Evolutionary conservation across 2,113 vertebrate species (phyloP), one percentile per base, ranked within the genome.

Genomic region (Thunnus thynnus): DNA sequence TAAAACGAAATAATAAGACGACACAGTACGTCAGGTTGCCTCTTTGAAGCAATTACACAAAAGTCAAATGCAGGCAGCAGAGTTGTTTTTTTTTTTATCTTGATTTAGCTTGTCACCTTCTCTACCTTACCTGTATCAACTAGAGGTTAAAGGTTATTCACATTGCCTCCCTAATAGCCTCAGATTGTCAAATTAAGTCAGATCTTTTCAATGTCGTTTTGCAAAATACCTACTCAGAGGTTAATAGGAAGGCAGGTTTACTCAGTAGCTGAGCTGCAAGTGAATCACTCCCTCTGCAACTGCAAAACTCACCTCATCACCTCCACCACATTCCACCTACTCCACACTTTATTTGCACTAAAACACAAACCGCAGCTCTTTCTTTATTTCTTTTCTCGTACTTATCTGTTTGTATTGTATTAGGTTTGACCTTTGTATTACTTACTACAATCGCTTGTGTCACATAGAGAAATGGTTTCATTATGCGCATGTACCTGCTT

Each of bases 161-260:
- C 16, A 32, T 14, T 54, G 17, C 22, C 57, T 58, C 27, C 3
- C 30, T 78, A 64, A 83, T 44, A 70, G 50, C 80, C 47, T 44
- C 22, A 18, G 5, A 51, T 25, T 83, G 83, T 78, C 72, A 82
- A 67, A 83, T 78, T 55, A 64, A 72, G 65, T 58, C 65, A 68
- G 14, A 67, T 74, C 17, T 55, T 60, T 71, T 79, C 36, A 75
- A 6, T 17, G 16, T 36, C 27, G 13, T 69, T 47, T 57, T 67
- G 50, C 17, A 47, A 85, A 58, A 76, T 52, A 58, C 50, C 47
- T 27, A 55, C 61, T 48, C 9, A 72, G 71, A 82, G 80, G 79
- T 82, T 83, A 84, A 86, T 71, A 50, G 58, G 65, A 51, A 74
- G 36, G 76, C 79, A 50, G 68, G 69, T 46, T 60, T 58, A 17